Base-by-base conservation (phyloP, 2,888 invertebrate genomes). In the Girardia tigrina region DNA sequence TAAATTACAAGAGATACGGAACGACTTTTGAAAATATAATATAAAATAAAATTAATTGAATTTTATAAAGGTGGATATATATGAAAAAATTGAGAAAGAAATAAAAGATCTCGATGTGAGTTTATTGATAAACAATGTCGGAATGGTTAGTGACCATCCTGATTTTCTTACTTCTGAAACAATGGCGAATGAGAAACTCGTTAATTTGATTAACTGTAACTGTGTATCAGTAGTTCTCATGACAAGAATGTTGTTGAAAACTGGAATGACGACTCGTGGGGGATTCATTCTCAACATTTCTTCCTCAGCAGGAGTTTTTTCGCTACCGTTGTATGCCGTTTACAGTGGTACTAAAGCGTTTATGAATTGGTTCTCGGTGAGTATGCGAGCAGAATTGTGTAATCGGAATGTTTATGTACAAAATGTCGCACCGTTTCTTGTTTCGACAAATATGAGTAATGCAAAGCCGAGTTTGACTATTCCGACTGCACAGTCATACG, bases 61-160 rank as follows among this genome's bases (percentile, higher is more conserved):
- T 16, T 56, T 56, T 56, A 12, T 23, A 6, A 56, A 16, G 23
- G n/a, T n/a, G n/a, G 56, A 56, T 56, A 56, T 56, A 20, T 56
- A 56, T 56, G 56, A 56, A 4, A 56, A 56, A 8, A 56, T 56
- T n/a, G 56, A 56, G 23, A 12, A 4, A 4, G 56, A 16, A 56
- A 8, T 56, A 12, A 56, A 56, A 56, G n/a, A 56, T 56, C 23
- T 56, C n/a, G 56, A 56, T 12, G 56, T 56, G 4, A 2, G 8
- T 6, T 16, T 56, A n/a, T 56, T 56, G 56, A 56, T 56, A 12
- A 56, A 56, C n/a, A 56, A 56, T 56, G 56, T 56, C n/a, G 56
- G 56, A 8, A 56, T 56, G 56, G n/a, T 23, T 6, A 20, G 20
- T 4, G 56, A 56, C 6, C 23, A 8, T 56, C 56, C 56, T 6